A percentile compares a stretch with the other conserved stretches of the same genome.
Evolutionary conservation across 1,140 invertebrate species (phyloP).

Genomic region (Cydia splendana): DNA sequence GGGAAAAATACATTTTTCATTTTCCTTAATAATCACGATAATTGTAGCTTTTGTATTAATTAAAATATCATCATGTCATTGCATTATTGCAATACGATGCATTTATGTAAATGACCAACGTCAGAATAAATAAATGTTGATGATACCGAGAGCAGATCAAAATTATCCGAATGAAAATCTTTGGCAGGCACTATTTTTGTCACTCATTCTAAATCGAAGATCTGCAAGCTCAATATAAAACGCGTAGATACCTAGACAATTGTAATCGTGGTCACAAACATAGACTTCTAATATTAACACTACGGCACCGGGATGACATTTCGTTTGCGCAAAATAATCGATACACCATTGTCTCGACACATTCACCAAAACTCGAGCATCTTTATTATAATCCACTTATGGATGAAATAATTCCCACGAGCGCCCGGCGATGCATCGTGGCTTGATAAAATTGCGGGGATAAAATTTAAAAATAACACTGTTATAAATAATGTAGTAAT

Average conservation of each 20-base stretch:
- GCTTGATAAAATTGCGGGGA: conserved; percentile 33
- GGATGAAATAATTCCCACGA: conserved; percentile 33
- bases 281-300: conserved; percentile 80
- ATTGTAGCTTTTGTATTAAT: background rate
- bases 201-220: conserved; percentile 64
- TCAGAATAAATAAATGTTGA: conserved; percentile 36
- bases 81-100: background rate
- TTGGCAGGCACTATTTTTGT: conserved; percentile 66
- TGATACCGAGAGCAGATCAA: conserved; percentile 51
- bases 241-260: conserved; percentile 76
- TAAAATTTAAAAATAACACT: conserved; percentile 54
- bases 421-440: conserved; percentile 31
- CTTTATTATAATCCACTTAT: conserved; percentile 45
- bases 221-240: conserved; percentile 73
- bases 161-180: conserved; percentile 53
- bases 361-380: conserved; percentile 65
- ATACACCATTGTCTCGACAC: conserved; percentile 79
- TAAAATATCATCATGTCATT: background rate
- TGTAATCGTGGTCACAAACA: conserved; percentile 74
- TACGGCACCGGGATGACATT: conserved; percentile 77
- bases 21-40: background rate
- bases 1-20: background rate
- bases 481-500: conserved; percentile 56
- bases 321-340: conserved; percentile 79
- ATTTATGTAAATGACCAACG: background rate